Conservation (phyloP, 1,140 invertebrate genomes). For the Zaprionus camerounensis region DNA sequence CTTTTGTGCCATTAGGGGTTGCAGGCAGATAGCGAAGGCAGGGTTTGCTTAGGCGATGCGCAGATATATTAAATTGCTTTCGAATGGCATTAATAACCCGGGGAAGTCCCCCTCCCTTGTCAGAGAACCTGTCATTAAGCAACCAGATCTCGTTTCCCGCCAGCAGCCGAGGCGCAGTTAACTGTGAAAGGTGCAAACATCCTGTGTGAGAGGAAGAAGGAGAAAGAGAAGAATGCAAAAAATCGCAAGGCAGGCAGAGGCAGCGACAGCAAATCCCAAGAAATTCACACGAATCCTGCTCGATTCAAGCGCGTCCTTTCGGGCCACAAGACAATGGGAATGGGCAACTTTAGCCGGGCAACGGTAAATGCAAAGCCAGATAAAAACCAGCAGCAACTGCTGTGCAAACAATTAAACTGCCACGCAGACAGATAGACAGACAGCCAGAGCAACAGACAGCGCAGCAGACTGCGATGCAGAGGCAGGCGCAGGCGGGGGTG, state of each 20-base stretch:
- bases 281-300: constrained; percentile 69
- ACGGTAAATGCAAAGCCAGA: constrained; percentile 69
- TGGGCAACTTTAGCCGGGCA: constrained; percentile 31
- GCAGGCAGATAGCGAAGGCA: constrained; percentile 22
- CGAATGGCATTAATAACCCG: constrained; percentile 67
- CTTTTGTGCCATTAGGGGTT: constrained; percentile 60
- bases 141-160: constrained; percentile 35
- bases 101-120: constrained; percentile 8
- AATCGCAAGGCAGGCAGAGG: constrained; percentile 39
- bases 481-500: background rate
- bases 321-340: constrained; percentile 49
- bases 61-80: constrained; percentile 75
- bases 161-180: constrained; percentile 18
- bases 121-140: constrained; percentile 70
- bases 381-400: constrained; percentile 55
- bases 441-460: constrained; percentile 21
- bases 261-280: constrained; percentile 48
- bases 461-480: constrained; percentile 26
- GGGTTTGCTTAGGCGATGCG: constrained; percentile 38
- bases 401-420: constrained; percentile 74
- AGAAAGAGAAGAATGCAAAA: constrained; percentile 41
- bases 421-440: too few species aligned
- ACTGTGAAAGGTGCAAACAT: constrained; percentile 72
- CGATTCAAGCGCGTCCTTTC: constrained; percentile 49
- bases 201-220: constrained; percentile 38